Evolutionary conservation across 2,113 vertebrate species (phyloP).

Genomic region (Corythaixoides concolor): DNA sequence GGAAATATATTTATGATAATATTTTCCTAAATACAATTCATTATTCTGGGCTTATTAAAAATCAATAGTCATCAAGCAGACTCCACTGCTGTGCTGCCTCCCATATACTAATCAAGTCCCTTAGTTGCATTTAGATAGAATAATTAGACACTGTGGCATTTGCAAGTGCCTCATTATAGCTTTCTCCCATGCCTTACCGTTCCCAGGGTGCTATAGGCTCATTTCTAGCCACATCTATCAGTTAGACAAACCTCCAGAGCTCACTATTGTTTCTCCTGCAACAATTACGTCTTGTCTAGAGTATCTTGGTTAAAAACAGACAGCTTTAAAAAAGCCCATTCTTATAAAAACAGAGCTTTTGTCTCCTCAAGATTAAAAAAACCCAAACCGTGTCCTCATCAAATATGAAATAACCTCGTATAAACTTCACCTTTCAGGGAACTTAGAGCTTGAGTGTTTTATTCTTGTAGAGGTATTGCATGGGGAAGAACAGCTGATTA

Average conservation of each 20-base stretch:
- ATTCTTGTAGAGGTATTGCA: not conserved
- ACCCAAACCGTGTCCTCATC: not conserved
- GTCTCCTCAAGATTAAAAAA: not conserved
- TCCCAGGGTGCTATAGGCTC: not conserved
- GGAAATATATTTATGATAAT: slow-evolving; percentile 11
- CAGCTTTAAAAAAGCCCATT: not conserved
- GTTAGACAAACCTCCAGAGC: not conserved
- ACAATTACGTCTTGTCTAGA: not conserved
- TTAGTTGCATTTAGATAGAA: slow-evolving; percentile 4
- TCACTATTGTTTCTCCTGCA: not conserved
- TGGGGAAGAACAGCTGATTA: slow-evolving; percentile 3
- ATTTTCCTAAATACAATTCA: not conserved
- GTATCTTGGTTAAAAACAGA: not conserved
- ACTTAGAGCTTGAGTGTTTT: not conserved
- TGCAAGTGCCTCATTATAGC: not conserved
- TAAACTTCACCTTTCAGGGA: not conserved
- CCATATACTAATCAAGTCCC: slow-evolving; percentile 7
- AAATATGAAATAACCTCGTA: not conserved
- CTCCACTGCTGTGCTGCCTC: not conserved
- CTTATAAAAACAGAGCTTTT: not conserved
- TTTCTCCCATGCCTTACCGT: not conserved
- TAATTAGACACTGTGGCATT: not conserved
- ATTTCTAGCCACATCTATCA: not conserved
- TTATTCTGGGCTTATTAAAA: slow-evolving; percentile 40
- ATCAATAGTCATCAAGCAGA: not conserved